These are phyloP conservation scores for Adelges cooleyi DNA, from an alignment of 1,140 invertebrate species.

Conservation along the genomic window DNA sequence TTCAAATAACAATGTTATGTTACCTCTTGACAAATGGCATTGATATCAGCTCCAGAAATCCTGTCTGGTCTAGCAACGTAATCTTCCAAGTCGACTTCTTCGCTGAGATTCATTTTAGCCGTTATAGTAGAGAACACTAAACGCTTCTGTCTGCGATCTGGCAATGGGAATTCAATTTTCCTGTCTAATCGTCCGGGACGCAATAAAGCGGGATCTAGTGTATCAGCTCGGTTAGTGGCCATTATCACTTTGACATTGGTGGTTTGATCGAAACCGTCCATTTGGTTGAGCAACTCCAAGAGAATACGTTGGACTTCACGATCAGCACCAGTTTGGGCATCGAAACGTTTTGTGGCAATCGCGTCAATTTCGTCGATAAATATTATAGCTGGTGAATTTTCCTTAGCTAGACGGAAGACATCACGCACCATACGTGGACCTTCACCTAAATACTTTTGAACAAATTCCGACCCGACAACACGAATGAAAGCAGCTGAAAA, in stretches of 20 bases:
- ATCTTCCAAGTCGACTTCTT: slow-evolving; percentile 98
- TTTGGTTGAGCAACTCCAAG: slow-evolving; percentile 95
- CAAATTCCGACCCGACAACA: slow-evolving; percentile 98
- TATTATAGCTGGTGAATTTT: slow-evolving; percentile 98
- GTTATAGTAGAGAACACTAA: slow-evolving; percentile 97
- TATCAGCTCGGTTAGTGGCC: slow-evolving; percentile 98
- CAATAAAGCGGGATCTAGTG: slow-evolving; percentile 91
- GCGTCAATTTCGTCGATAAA: slow-evolving; percentile 99
- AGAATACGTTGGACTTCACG: slow-evolving; percentile 97
- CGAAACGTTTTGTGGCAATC: slow-evolving; percentile 96
- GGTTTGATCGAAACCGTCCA: slow-evolving; percentile 99
- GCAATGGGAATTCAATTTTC: slow-evolving; percentile 98
- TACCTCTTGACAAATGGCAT: slow-evolving; percentile 98
- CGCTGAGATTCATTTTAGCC: slow-evolving; percentile 97
- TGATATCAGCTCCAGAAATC: slow-evolving; percentile 98
- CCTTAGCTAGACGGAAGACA: slow-evolving; percentile 96
- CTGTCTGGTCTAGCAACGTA: slow-evolving; percentile 96
- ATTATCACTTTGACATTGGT: slow-evolving; percentile 99
- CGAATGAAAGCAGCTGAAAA: slow-evolving; percentile 85
- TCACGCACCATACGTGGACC: slow-evolving; percentile 98
- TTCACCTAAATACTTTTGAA: slow-evolving; percentile 98
- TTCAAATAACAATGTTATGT: slow-evolving; percentile 36
- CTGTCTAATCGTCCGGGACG: slow-evolving; percentile 94
- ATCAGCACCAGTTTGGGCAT: slow-evolving; percentile 98
- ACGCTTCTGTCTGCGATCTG: slow-evolving; percentile 94